phyloP scores from a whole-genome alignment of 1,140 invertebrate genomes.

The Trachymyrmex septentrionalis region DNA sequence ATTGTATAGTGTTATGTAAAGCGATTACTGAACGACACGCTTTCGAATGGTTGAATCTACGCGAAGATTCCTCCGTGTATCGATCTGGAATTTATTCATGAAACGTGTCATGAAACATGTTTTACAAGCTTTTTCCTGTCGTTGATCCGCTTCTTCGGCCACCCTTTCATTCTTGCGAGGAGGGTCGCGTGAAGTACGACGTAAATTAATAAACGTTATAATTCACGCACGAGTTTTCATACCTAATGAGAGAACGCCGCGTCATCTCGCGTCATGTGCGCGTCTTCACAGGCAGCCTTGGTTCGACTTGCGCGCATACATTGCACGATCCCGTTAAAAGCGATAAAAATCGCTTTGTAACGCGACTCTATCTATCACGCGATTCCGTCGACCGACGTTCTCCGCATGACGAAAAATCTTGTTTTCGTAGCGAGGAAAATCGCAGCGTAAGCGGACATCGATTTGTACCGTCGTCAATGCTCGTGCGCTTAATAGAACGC shows the following conservation, averaged over 20 bases:
- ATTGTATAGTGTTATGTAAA: not conserved
- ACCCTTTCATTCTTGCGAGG: constrained; percentile 51
- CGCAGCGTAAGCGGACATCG: constrained; percentile 54
- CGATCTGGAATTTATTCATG: not conserved
- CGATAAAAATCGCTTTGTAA: constrained; percentile 73
- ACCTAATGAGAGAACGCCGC: constrained; percentile 74
- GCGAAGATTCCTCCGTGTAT: not conserved
- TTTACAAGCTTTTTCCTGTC: constrained; percentile 11
- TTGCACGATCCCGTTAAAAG: not conserved
- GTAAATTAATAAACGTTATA: constrained; percentile 74
- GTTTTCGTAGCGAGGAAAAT: constrained; percentile 29
- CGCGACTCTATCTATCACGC: constrained; percentile 67
- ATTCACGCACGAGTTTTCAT: constrained; percentile 70
- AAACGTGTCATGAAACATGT: not conserved
- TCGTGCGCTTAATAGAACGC: constrained; percentile 1
- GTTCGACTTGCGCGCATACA: constrained; percentile 22
- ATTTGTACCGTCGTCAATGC: constrained; percentile 50
- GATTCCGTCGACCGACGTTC: constrained; percentile 48
- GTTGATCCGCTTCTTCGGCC: constrained; percentile 1
- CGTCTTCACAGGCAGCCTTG: constrained; percentile 71
- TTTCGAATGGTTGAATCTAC: not conserved
- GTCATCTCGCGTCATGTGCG: constrained; percentile 74
- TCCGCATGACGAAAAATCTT: constrained; percentile 51
- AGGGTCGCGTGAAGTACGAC: constrained; percentile 55
- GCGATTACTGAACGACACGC: not conserved